Evolutionary conservation across 1,140 invertebrate genomes (phyloP).

Genomic region (Drosophila grimshawi): DNA sequence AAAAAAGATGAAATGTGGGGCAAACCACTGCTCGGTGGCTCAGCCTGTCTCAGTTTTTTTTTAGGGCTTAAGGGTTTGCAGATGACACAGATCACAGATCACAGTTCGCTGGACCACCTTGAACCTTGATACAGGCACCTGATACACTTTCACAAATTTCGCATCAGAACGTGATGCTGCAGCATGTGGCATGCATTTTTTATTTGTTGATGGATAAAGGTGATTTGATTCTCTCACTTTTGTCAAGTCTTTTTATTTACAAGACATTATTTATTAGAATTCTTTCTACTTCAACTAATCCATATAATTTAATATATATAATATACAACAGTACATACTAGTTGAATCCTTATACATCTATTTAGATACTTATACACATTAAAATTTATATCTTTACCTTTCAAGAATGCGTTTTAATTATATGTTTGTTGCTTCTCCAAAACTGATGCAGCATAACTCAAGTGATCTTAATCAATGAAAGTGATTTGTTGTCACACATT

Average conservation of each 20-base stretch:
- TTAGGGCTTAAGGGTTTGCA: constrained; percentile 14
- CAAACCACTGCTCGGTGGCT: constrained; percentile 44
- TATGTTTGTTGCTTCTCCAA: neutral
- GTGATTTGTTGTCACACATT: constrained; percentile 76
- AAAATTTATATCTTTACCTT: too few relatives aligned
- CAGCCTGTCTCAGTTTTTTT: constrained; percentile 17
- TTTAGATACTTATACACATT: too few relatives aligned
- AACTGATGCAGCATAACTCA: constrained; percentile 43
- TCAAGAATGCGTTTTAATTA: too few relatives aligned
- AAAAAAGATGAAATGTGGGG: constrained; percentile 45
- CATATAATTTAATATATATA: too few relatives aligned
- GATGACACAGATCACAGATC: constrained; percentile 9
- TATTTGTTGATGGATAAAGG: neutral
- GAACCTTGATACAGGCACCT: neutral
- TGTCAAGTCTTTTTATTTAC: too few relatives aligned
- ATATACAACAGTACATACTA: too few relatives aligned
- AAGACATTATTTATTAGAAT: too few relatives aligned
- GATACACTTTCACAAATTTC: constrained; percentile 1
- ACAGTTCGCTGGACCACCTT: neutral
- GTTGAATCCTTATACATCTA: too few relatives aligned
- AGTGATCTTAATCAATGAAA: constrained; percentile 55
- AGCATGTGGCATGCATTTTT: neutral
- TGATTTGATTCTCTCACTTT: too few relatives aligned
- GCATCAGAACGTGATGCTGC: constrained; percentile 4
- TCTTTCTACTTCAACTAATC: too few relatives aligned